These are phyloP conservation scores for Brachionus rotundiformis DNA, from an alignment of 1,140 invertebrate genomes.

Conservation along the genomic window DNA sequence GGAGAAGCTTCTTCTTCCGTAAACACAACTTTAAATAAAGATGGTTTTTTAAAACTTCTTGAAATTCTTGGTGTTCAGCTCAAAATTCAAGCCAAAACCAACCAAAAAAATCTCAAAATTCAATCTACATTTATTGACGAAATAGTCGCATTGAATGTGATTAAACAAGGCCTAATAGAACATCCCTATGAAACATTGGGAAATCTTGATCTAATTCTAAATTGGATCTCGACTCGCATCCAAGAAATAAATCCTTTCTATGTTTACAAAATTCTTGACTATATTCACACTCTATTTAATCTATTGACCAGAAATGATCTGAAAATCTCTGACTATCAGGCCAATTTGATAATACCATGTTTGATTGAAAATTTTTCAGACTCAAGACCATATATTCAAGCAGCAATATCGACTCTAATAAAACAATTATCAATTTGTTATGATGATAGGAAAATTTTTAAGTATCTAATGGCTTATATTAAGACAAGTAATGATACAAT, in stretches of 20 bases:
- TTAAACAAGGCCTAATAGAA: background rate
- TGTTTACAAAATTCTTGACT: conserved; percentile 14
- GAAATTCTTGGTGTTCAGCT: background rate
- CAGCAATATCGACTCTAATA: background rate
- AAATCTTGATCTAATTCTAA: background rate
- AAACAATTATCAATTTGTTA: background rate
- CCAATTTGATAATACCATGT: background rate
- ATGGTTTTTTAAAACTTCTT: background rate
- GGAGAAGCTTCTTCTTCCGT: too few relatives aligned
- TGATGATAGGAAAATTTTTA: conserved; percentile 10
- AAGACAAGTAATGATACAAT: background rate
- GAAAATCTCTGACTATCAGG: background rate
- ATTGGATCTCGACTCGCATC: background rate
- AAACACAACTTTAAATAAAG: background rate
- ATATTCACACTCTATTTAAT: background rate
- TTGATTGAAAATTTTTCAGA: conserved; percentile 30
- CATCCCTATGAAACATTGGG: background rate
- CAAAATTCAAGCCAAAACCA: background rate
- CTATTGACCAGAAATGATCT: background rate
- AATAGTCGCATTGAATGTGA: background rate
- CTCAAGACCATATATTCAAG: background rate
- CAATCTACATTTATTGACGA: conserved; percentile 10
- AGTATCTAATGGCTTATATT: background rate
- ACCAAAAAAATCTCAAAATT: background rate
- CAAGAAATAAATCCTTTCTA: conserved; percentile 27